Evolutionary conservation across 1,140 invertebrate species (phyloP).

Genomic region (Tribolium castaneum): DNA sequence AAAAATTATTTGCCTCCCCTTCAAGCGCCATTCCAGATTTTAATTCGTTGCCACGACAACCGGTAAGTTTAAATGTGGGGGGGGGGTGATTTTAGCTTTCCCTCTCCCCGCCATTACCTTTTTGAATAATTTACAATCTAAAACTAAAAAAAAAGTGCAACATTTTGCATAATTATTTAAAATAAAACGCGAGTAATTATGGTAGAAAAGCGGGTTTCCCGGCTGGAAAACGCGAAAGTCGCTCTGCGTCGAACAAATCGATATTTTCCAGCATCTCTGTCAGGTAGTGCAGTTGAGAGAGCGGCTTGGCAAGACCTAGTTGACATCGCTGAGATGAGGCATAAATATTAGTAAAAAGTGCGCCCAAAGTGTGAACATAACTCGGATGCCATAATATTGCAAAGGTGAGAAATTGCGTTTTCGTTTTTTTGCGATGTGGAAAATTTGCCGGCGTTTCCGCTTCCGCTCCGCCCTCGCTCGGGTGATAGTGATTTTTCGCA

Average conservation of each 20-base stretch:
- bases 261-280: conserved; percentile 42
- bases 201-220: background rate
- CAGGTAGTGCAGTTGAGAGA: background rate
- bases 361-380: background rate
- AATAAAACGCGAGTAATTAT: no score
- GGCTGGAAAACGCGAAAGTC: background rate
- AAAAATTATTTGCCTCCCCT: no score
- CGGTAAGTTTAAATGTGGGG: no score
- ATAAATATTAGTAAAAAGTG: background rate
- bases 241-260: background rate
- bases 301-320: background rate
- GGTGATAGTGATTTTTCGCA: background rate
- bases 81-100: no score
- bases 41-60: no score
- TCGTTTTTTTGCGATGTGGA: background rate
- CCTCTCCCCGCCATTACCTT: no score
- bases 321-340: background rate
- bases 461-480: background rate
- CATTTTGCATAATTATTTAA: no score
- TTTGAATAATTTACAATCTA: no score
- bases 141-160: no score
- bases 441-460: background rate
- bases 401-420: conserved; percentile 1
- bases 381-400: background rate
- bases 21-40: no score